Percentiles rank a stretch among this genome's conserved stretches.
phyloP scores from a whole-genome alignment of 1,140 invertebrate species.

The Oedothorax gibbosus region DNA sequence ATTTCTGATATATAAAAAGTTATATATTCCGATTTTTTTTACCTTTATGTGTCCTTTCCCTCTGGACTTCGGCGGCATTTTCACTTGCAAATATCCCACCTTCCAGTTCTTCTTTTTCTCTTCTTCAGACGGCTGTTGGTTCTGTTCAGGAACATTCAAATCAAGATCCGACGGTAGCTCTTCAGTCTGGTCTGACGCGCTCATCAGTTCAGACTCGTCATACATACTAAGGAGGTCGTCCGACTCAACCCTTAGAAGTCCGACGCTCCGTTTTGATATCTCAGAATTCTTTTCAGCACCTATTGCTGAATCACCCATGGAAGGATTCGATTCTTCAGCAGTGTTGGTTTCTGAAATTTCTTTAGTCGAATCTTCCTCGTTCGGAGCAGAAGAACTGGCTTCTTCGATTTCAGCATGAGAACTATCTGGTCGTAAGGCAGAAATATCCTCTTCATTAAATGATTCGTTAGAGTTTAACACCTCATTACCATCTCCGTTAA shows the following conservation, averaged over 20 bases:
- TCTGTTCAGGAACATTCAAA: slow-evolving; percentile 5
- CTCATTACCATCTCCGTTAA: background rate
- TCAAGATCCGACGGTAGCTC: background rate
- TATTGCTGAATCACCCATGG: background rate
- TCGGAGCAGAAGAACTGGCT: background rate
- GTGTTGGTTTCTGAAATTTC: background rate
- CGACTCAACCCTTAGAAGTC: too few relatives aligned
- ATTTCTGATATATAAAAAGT: too few relatives aligned
- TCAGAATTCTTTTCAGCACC: background rate
- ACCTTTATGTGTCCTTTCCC: slow-evolving; percentile 37
- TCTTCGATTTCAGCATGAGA: background rate
- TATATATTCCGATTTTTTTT: background rate
- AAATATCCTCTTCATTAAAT: background rate
- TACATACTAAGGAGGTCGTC: background rate
- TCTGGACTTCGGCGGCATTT: slow-evolving; percentile 41
- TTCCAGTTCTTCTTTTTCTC: slow-evolving; percentile 53
- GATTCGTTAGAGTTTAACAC: background rate
- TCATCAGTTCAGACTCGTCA: slow-evolving; percentile 2
- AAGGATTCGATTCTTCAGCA: background rate
- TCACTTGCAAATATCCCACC: slow-evolving; percentile 45
- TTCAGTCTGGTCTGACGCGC: background rate
- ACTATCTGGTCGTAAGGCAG: background rate
- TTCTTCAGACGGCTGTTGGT: background rate
- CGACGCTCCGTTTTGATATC: too few relatives aligned
- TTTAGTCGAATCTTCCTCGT: background rate